Conservation (phyloP, 1,140 invertebrate genomes). For the Chrysopa pallens region DNA sequence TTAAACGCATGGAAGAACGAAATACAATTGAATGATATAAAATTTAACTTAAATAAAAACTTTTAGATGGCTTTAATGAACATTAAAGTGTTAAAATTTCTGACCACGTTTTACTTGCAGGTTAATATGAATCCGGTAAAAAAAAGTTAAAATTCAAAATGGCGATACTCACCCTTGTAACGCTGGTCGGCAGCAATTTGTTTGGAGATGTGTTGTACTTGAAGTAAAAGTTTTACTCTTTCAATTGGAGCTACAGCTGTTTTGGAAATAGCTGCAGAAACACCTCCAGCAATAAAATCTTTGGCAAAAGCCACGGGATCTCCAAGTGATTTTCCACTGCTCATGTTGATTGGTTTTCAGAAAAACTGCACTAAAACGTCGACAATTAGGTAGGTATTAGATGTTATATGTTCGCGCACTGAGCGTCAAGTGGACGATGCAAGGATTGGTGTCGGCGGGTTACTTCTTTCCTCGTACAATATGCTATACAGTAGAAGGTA, state of each 20-base stretch:
- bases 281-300: constrained; percentile 71
- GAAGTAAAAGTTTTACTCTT: constrained; percentile 76
- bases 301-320: constrained; percentile 54
- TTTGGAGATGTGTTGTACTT: constrained; percentile 73
- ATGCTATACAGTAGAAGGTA: no score
- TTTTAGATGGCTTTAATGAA: no score
- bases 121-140: no score
- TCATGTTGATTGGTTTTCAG: constrained; percentile 19
- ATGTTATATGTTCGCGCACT: constrained; percentile 24
- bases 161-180: constrained; percentile 53
- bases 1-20: no score
- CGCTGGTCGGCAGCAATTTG: constrained; percentile 60
- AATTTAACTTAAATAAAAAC: no score
- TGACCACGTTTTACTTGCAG: no score
- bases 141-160: no score
- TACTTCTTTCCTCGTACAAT: background rate
- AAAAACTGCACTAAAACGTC: background rate
- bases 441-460: constrained; percentile 7
- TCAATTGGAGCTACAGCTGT: constrained; percentile 78
- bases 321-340: constrained; percentile 21
- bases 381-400: no score
- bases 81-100: no score
- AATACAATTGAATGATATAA: no score
- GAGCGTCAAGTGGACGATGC: constrained; percentile 29
- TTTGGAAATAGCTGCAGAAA: constrained; percentile 75